Conservation (phyloP, 2,797 vertebrate species). For the Hydrolagus colliei region DNA sequence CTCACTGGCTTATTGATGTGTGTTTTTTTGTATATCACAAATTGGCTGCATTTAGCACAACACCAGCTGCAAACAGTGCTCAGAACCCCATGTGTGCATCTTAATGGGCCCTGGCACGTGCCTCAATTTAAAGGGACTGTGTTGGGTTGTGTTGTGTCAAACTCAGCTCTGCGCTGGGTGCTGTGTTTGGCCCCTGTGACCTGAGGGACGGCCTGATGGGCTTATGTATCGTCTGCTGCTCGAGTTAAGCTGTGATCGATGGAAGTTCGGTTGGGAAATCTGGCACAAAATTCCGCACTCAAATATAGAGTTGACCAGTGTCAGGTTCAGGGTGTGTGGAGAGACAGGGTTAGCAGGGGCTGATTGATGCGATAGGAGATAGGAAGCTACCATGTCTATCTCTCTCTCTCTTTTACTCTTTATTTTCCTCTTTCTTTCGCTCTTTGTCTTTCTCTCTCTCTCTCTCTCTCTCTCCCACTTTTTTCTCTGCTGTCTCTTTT, state of each 20-base stretch:
- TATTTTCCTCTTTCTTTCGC: too few relatives aligned
- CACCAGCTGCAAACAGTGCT: conserved; percentile 29
- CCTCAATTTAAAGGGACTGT: conserved; percentile 7
- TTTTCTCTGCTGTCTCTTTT: too few relatives aligned
- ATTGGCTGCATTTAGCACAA: conserved; percentile 22
- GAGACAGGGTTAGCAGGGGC: conserved; percentile 54
- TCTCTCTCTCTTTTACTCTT: too few relatives aligned
- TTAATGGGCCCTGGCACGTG: conserved; percentile 15
- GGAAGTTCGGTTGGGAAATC: conserved; percentile 17
- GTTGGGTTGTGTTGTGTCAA: conserved; percentile 10
- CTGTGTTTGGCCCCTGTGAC: background rate
- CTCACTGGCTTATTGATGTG: conserved; percentile 9
- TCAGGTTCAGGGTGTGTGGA: conserved; percentile 49
- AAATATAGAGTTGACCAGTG: conserved; percentile 12
- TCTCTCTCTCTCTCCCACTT: too few relatives aligned
- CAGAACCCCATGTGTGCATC: conserved; percentile 30
- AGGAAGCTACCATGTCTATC: conserved; percentile 50
- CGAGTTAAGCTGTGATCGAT: conserved; percentile 25
- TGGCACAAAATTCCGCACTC: conserved; percentile 7
- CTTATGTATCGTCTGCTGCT: background rate
- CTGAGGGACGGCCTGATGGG: background rate
- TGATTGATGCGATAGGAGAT: conserved; percentile 61
- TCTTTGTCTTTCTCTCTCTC: too few relatives aligned
- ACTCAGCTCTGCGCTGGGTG: conserved; percentile 5
- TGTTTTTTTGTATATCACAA: conserved; percentile 28